A percentile compares a stretch with the other conserved stretches of the same genome.
These are phyloP conservation scores for Threskiornis aethiopicus DNA, from an alignment of 2,797 vertebrate species.

Conservation along the genomic window DNA sequence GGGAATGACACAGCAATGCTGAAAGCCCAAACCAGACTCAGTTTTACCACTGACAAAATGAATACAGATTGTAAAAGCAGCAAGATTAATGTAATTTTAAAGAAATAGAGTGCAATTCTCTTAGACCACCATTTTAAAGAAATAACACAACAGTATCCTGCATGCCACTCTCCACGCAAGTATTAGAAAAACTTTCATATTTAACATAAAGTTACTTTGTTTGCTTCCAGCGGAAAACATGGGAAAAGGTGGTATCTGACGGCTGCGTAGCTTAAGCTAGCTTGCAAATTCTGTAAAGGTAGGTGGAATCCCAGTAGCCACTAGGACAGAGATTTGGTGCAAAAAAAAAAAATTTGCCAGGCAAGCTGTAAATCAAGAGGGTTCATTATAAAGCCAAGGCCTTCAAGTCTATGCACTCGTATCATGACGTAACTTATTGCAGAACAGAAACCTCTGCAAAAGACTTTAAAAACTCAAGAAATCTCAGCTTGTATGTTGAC, in stretches of 20 bases:
- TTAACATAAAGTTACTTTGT: neutral
- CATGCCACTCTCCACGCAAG: neutral
- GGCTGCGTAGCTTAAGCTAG: neutral
- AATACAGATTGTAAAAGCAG: neutral
- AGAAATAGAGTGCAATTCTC: neutral
- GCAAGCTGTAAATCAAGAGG: neutral
- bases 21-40: neutral
- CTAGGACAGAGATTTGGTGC: neutral
- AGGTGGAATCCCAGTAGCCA: neutral
- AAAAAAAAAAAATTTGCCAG: neutral
- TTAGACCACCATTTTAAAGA: neutral
- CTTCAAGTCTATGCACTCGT: accelerated
- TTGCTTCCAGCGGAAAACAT: neutral
- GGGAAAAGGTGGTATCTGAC: neutral
- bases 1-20: neutral
- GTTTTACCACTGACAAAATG: neutral
- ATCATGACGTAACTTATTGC: neutral
- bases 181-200: neutral
- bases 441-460: neutral
- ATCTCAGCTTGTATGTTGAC: neutral
- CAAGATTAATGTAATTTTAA: neutral
- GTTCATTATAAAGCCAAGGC: neutral
- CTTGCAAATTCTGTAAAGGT: neutral
- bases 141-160: neutral
- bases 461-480: neutral